These are phyloP conservation scores for Polyommatus icarus DNA, from an alignment of 2,888 invertebrate genomes.

Conservation along the genomic window DNA sequence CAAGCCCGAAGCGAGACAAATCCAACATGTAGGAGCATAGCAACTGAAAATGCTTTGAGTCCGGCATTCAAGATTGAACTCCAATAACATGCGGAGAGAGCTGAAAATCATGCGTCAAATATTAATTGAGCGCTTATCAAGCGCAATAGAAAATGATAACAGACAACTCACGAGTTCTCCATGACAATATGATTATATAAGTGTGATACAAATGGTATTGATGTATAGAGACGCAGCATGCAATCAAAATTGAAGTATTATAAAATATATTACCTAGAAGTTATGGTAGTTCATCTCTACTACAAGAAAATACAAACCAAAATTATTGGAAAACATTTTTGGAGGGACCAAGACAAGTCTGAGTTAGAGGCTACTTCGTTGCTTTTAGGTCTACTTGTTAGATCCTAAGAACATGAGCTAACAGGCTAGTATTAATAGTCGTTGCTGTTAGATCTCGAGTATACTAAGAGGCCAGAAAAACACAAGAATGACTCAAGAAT, in stretches of 20 bases:
- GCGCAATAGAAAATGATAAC: conserved; percentile 27
- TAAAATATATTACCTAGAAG: neutral
- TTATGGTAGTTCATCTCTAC: neutral
- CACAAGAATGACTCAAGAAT: no score
- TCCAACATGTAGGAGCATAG: neutral
- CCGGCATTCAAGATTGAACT: conserved; percentile 2
- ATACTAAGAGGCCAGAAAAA: no score
- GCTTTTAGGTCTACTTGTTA: no score
- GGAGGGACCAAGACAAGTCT: no score
- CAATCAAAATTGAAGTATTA: neutral
- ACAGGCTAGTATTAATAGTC: no score
- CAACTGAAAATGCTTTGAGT: neutral
- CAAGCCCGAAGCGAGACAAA: neutral
- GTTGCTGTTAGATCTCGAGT: no score
- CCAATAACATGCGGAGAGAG: conserved; percentile 16
- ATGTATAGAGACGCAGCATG: neutral
- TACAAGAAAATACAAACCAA: neutral
- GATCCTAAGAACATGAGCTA: no score
- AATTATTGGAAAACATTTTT: no score
- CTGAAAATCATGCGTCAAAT: conserved; percentile 5
- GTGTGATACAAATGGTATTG: neutral
- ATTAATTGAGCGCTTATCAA: conserved; percentile 14
- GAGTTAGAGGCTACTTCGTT: no score
- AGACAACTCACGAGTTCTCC: neutral
- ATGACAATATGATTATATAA: neutral